Evolutionary conservation across 2,888 invertebrate genomes (phyloP).

Genomic region (Luperina nickerlii): DNA sequence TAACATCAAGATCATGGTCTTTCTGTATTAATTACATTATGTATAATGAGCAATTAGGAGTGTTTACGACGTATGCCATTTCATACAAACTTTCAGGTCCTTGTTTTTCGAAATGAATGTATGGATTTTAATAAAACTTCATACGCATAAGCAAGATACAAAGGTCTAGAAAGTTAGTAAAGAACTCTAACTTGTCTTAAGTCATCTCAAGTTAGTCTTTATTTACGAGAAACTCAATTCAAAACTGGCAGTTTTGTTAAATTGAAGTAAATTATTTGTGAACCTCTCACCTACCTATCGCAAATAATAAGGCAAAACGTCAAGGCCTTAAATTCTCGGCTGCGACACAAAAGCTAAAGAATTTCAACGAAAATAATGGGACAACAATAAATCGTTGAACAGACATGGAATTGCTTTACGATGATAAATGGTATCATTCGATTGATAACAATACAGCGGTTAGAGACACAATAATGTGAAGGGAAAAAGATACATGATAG

Average conservation of each 20-base stretch:
- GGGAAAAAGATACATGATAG: not conserved
- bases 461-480: conserved; percentile 3
- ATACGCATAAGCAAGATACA: too few species aligned
- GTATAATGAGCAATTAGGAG: not conserved
- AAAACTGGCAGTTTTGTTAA: conserved; percentile 26
- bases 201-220: not conserved
- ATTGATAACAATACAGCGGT: conserved; percentile 9
- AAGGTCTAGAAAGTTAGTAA: too few species aligned
- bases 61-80: too few species aligned
- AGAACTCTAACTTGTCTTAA: not conserved
- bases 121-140: too few species aligned
- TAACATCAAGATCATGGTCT: not conserved
- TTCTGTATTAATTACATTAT: not conserved
- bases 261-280: conserved; percentile 23
- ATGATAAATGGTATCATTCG: conserved; percentile 15
- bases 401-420: conserved; percentile 10
- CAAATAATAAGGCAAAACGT: conserved; percentile 14
- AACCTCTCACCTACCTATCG: conserved; percentile 16
- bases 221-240: not conserved
- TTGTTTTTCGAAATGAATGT: too few species aligned
- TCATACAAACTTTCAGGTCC: too few species aligned
- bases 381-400: conserved; percentile 31
- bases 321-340: conserved; percentile 13
- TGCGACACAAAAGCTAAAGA: conserved; percentile 5
- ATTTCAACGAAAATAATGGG: conserved; percentile 38